Conservation (phyloP, 2,888 invertebrate genomes). For the Petrolisthes cinctipes region DNA sequence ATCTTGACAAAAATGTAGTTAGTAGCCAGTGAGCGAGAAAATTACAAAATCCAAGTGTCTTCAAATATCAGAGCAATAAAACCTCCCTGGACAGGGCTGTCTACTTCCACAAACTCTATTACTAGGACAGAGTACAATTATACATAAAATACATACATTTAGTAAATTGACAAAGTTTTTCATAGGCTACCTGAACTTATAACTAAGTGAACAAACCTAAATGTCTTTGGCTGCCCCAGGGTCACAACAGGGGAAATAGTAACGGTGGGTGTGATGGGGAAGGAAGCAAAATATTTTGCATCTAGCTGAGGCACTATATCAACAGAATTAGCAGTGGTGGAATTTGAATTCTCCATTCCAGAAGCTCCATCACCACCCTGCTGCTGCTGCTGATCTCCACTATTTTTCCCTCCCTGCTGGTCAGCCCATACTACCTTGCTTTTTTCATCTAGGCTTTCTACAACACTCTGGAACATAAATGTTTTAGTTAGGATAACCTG, state of each 20-base stretch:
- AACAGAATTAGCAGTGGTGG: not conserved
- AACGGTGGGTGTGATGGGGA: not conserved
- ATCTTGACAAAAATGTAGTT: no score
- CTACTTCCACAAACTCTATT: no score
- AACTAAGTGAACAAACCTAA: not conserved
- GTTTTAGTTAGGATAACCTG: not conserved
- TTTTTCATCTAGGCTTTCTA: conserved; percentile 42
- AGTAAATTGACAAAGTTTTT: no score
- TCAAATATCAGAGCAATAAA: no score
- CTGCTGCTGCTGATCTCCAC: not conserved
- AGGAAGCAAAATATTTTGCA: conserved; percentile 9
- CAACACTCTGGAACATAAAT: conserved; percentile 32
- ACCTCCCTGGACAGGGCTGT: no score
- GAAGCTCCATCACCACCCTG: not conserved
- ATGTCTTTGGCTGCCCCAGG: not conserved
- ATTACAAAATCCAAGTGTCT: no score
- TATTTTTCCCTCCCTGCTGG: conserved; percentile 8
- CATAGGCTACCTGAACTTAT: no score
- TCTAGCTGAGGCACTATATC: not conserved
- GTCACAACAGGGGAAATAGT: conserved; percentile 32
- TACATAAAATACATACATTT: no score
- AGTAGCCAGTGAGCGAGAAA: no score
- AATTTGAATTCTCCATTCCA: not conserved
- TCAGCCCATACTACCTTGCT: conserved; percentile 49
- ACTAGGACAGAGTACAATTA: no score